Evolutionary conservation across 2,888 invertebrate species (phyloP).

Genomic region (Deilephila porcellus): DNA sequence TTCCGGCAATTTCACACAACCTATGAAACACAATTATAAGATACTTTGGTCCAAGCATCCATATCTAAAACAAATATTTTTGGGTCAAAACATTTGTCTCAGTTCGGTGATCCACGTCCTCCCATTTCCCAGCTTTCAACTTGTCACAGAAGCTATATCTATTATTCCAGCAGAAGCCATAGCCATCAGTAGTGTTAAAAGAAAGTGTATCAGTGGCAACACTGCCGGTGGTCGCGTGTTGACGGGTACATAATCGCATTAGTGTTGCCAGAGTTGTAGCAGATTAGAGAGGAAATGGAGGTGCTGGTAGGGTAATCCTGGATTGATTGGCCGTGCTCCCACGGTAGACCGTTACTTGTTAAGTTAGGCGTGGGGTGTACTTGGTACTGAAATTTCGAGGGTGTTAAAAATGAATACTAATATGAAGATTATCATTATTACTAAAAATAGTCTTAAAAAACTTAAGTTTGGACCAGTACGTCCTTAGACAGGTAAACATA

Average conservation of each 20-base stretch:
- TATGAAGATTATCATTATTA: no score
- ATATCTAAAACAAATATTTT: no score
- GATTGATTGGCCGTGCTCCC: constrained; percentile 49
- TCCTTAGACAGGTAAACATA: no score
- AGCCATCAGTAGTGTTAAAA: not conserved
- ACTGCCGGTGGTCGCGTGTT: constrained; percentile 26
- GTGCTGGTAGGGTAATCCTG: constrained; percentile 39
- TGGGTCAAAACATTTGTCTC: no score
- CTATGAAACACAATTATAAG: no score
- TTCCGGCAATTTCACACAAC: no score
- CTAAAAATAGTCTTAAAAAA: no score
- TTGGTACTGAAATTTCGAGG: not conserved
- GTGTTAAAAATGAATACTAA: no score
- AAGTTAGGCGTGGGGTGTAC: constrained; percentile 32
- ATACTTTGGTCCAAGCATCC: no score
- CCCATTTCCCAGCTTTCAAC: no score
- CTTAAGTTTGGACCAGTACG: no score
- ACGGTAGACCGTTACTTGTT: constrained; percentile 46
- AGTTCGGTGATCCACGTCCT: no score
- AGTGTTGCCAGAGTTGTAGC: constrained; percentile 12
- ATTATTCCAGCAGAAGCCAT: not conserved
- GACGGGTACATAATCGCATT: constrained; percentile 30
- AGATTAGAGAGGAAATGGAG: constrained; percentile 37
- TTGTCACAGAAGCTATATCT: not conserved
- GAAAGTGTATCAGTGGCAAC: not conserved